Base-by-base conservation (phyloP, 1,140 invertebrate species). In the Rhopalosiphum padi region DNA sequence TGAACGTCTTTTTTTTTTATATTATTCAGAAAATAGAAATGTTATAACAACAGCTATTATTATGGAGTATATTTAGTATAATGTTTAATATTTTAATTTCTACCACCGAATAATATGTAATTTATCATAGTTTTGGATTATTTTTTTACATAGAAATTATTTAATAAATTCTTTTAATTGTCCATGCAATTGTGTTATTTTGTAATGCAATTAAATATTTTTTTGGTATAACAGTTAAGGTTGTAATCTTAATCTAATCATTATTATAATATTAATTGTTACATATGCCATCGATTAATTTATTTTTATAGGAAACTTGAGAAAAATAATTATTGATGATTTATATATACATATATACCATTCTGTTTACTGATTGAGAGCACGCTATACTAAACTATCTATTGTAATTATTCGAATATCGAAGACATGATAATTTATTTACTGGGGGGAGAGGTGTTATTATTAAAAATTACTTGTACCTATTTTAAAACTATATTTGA, bases 401-500 rank as follows among this genome's bases (percentile, higher is more conserved):
- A 68, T n/a, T 15, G 11, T 68, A 68, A n/a, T 68, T 68, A 68
- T 68, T 68, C 0, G 37, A 37, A 37, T 37, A 1, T 37, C 15
- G 0, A 77, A 77, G 18, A 77, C 60, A 77, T 11, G 51, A 3
- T 51, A 51, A 89, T 37, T 35, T n/a, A 53, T 53, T 89, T 35
- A 89, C 15, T 51, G 48, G 48, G 48, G 1, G 0, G 48, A 18
- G 15, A 8, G 25, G 7, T 37, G 11, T 25, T 23, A 25, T 22
- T 23, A 37, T 89, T 86, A 46, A 30, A 35, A 89, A 89, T 37
- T 2, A 89, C 51, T 21, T 35, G 51, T 22, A n/a, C 5, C 43
- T 46, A 37, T 68, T n/a, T 68, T 68, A 68, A 68, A 68, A 68
- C 60, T 68, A n/a, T 68, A 68, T 77, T 77, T 77, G 43, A 86